Base-by-base conservation (phyloP, 1,140 invertebrate species). In the Drosophila mayri region DNA sequence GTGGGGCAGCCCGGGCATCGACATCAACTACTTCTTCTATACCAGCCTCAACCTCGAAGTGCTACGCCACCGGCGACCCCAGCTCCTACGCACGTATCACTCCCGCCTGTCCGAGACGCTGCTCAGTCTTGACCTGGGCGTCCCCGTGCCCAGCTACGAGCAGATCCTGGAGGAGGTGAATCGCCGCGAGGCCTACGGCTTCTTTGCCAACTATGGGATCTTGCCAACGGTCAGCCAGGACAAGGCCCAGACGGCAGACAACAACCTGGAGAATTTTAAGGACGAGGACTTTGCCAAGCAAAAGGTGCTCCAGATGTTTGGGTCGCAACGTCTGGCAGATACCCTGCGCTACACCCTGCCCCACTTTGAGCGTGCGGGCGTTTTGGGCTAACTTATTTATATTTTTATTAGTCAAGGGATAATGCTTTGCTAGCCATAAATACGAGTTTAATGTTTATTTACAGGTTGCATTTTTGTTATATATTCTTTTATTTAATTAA, bases 1-100 rank as follows among this genome's bases (percentile, higher is more conserved):
- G 44, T 92, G 79, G 80, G 82, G 84, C 35, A 92, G 87, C 62
- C 90, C 88, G 0, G 91, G 90, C 55, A 90, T 92, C 10, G 92
- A 92, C 79, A 57, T 92, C 6, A 92, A 92, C 61, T 92, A 92
- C 46, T 92, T 92, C 28, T 82, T 92, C 38, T 90, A 92, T 47
- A 92, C 91, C 25, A 91, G 90, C 20, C 60, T 92, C 25, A 55
- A 43, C 1, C 67, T 91, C 30, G 86, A 92, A 7, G 81, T 93
- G 14, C 63, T 92, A 0, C 76, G 87, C 11, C 79, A 93, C 30
- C 73, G 93, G 25, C 81, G 80, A 16, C 83, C 93, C 3, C 54
- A 50, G 1, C 32, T 95, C 1, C 40, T 94, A 0, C 63, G 91
- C 0, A n/a, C 55, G 8, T 93, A 94, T 38, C 66, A 91, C 20